Percentiles rank a stretch among this genome's conserved stretches.
Evolutionary conservation across 92 coral and sea anemone species (phyloP).

Genomic region (Micromussa lordhowensis): DNA sequence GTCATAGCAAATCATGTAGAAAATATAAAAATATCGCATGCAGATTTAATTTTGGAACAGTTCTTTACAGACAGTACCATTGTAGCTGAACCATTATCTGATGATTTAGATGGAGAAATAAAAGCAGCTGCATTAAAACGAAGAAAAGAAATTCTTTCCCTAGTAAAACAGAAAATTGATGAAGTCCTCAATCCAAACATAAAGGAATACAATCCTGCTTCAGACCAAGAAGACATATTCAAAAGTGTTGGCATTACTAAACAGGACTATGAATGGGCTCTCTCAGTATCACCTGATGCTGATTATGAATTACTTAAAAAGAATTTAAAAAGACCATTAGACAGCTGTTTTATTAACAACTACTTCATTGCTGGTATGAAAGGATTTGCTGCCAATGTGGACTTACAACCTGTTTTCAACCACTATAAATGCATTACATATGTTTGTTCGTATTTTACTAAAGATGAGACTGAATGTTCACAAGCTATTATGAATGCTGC

Average conservation of each 20-base stretch:
- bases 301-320: slow-evolving; percentile 68
- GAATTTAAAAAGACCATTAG: slow-evolving; percentile 51
- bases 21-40: slow-evolving; percentile 71
- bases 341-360: slow-evolving; percentile 62
- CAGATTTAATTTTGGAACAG: slow-evolving; percentile 79
- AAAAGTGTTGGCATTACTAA: slow-evolving; percentile 40
- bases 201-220: slow-evolving; percentile 47
- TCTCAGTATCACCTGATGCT: slow-evolving; percentile 68
- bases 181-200: slow-evolving; percentile 46
- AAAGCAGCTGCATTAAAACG: slow-evolving; percentile 30
- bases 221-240: slow-evolving; percentile 48
- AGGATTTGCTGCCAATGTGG: slow-evolving; percentile 54
- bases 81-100: slow-evolving; percentile 72
- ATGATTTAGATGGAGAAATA: slow-evolving; percentile 50
- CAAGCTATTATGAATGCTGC: slow-evolving; percentile 57
- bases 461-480: slow-evolving; percentile 67
- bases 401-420: slow-evolving; percentile 52
- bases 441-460: slow-evolving; percentile 52
- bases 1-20: slow-evolving; percentile 69
- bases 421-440: slow-evolving; percentile 56
- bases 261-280: slow-evolving; percentile 58
- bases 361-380: slow-evolving; percentile 55
- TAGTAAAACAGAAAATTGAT: slow-evolving; percentile 59
- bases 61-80: slow-evolving; percentile 75
- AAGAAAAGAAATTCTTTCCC: slow-evolving; percentile 53